Conservation (phyloP, 1,140 invertebrate species). For the Megalopta genalis region DNA sequence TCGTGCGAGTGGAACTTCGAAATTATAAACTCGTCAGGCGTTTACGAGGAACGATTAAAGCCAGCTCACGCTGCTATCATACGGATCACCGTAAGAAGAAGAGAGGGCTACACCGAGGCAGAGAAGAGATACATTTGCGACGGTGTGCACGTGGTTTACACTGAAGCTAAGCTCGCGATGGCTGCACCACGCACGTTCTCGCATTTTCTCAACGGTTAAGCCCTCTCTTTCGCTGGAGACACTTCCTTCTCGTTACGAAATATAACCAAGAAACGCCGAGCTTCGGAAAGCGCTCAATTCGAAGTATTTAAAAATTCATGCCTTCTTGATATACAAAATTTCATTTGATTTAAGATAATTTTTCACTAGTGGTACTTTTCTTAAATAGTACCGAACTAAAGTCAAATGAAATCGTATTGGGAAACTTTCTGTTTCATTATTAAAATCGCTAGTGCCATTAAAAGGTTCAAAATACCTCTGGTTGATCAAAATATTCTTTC, state of each 20-base stretch:
- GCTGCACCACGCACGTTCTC: constrained; percentile 65
- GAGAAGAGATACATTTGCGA: constrained; percentile 37
- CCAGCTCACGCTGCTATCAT: constrained; percentile 48
- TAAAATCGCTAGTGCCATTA: no score
- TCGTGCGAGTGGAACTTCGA: constrained; percentile 58
- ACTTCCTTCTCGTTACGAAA: background rate
- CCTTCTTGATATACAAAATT: no score
- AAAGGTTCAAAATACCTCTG: no score
- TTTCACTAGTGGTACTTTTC: no score
- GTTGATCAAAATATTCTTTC: no score
- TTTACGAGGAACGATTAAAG: constrained; percentile 71
- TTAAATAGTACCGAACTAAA: no score
- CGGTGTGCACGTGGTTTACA: constrained; percentile 60
- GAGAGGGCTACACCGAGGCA: constrained; percentile 10
- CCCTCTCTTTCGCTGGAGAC: background rate
- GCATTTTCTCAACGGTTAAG: background rate
- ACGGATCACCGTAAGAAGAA: constrained; percentile 60
- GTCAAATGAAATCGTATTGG: no score
- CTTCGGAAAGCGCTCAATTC: no score
- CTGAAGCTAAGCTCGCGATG: constrained; percentile 63
- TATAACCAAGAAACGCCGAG: background rate
- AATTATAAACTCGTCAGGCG: constrained; percentile 71
- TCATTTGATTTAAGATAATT: no score
- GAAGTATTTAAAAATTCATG: no score
- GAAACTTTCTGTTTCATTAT: no score